Percentiles rank a stretch among this genome's conserved stretches.
Evolutionary conservation across 2,888 invertebrate species (phyloP).

Genomic region (Orthosia gracilis): DNA sequence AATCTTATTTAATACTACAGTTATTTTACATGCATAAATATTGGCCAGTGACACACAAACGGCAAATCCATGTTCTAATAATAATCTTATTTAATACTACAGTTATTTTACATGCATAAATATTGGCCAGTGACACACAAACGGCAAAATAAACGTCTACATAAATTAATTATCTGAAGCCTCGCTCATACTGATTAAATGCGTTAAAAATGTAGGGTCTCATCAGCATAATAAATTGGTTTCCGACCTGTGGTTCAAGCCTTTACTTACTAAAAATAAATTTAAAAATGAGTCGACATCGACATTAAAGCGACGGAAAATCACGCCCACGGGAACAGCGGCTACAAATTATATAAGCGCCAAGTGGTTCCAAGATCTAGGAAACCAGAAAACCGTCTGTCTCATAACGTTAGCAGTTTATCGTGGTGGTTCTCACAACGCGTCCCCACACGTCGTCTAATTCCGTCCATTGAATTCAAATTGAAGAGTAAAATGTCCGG

Average conservation of each 20-base stretch:
- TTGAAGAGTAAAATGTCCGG: constrained; percentile 87
- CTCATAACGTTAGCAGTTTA: constrained; percentile 83
- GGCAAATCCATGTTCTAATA: constrained; percentile 37
- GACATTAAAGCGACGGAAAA: constrained; percentile 29
- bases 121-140: constrained; percentile 52
- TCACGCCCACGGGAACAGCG: constrained; percentile 55
- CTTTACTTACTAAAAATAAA: constrained; percentile 41
- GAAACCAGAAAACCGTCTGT: constrained; percentile 75
- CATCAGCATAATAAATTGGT: constrained; percentile 55
- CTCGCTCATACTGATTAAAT: constrained; percentile 45
- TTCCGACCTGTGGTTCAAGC: constrained; percentile 39
- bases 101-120: constrained; percentile 53
- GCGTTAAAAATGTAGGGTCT: constrained; percentile 37
- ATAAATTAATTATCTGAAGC: constrained; percentile 52
- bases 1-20: constrained; percentile 55
- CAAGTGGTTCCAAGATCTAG: constrained; percentile 71
- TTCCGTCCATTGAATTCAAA: constrained; percentile 90
- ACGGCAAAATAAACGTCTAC: constrained; percentile 53
- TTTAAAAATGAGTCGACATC: constrained; percentile 60
- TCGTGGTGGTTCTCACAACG: constrained; percentile 75
- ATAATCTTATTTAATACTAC: constrained; percentile 54
- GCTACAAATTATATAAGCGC: constrained; percentile 70
- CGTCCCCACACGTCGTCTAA: constrained; percentile 82
- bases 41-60: constrained; percentile 47
- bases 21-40: constrained; percentile 55